phyloP scores from a whole-genome alignment of 2,888 invertebrate genomes.

The Pollenia angustigena region DNA sequence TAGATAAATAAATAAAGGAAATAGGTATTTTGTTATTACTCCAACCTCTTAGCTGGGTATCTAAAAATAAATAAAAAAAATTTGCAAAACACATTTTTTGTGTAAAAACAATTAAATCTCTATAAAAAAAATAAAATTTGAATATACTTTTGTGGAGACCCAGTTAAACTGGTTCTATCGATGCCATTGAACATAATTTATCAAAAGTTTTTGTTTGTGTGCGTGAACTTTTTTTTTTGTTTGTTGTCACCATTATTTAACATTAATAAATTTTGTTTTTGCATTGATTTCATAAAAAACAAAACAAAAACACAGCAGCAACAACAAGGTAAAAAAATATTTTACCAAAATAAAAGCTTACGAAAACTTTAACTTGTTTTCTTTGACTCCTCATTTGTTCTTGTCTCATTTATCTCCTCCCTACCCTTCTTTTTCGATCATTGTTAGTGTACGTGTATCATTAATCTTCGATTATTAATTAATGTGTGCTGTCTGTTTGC shows the following conservation, averaged over 20 bases:
- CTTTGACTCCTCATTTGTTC: slow-evolving; percentile 16
- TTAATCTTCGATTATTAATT: slow-evolving; percentile 47
- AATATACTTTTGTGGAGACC: slow-evolving; percentile 8
- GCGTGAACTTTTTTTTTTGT: not conserved
- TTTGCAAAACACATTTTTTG: not conserved
- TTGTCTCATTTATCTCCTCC: not conserved
- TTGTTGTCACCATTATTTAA: slow-evolving; percentile 44
- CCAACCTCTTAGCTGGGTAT: not conserved
- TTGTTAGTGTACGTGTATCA: not conserved
- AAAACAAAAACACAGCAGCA: slow-evolving; percentile 4
- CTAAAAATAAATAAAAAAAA: not conserved
- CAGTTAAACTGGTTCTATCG: slow-evolving; percentile 65
- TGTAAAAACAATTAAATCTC: not conserved
- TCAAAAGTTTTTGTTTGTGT: not conserved
- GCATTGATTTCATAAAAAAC: slow-evolving; percentile 9
- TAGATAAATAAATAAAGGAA: not conserved
- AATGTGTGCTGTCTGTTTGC: not conserved
- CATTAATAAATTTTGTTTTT: slow-evolving; percentile 13
- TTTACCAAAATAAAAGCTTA: not conserved
- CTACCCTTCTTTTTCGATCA: not conserved
- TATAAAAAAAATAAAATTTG: not conserved
- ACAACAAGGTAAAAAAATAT: not conserved
- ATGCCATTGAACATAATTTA: slow-evolving; percentile 24
- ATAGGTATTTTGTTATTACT: no score
- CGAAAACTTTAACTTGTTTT: slow-evolving; percentile 23